phyloP scores from a whole-genome alignment of 2,888 invertebrate species.

The Phyllotreta cruciferae region DNA sequence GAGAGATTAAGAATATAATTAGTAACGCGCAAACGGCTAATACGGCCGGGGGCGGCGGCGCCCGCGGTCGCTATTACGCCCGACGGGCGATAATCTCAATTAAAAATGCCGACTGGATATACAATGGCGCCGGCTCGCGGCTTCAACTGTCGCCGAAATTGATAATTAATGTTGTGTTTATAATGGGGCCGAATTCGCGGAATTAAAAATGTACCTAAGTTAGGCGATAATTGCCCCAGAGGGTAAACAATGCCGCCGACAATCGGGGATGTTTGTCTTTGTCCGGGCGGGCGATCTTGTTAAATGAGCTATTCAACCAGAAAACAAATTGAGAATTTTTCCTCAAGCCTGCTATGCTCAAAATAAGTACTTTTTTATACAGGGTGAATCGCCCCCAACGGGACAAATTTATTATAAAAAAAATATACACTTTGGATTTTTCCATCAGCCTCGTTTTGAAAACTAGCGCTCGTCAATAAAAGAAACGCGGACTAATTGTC shows the following conservation, averaged over 20 bases:
- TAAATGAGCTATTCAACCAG: too few relatives aligned
- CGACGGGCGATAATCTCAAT: conserved; percentile 60
- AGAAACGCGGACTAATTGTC: too few relatives aligned
- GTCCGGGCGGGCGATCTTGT: background rate
- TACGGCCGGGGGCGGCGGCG: conserved; percentile 42
- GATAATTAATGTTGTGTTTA: conserved; percentile 63
- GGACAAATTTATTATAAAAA: too few relatives aligned
- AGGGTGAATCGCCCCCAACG: too few relatives aligned
- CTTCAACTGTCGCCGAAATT: conserved; percentile 57
- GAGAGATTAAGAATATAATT: conserved; percentile 59
- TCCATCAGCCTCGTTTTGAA: too few relatives aligned
- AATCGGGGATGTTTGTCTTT: conserved; percentile 50
- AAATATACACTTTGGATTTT: too few relatives aligned
- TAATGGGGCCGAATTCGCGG: conserved; percentile 58
- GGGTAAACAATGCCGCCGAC: conserved; percentile 51
- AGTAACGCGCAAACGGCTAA: conserved; percentile 61
- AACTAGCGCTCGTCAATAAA: too few relatives aligned
- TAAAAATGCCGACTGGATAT: conserved; percentile 60
- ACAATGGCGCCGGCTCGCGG: conserved; percentile 55
- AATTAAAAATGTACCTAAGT: conserved; percentile 61
- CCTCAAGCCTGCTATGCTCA: background rate
- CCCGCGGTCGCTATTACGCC: conserved; percentile 57
- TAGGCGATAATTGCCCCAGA: conserved; percentile 43
- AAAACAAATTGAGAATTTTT: background rate
- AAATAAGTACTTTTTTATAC: background rate